Evolutionary conservation across 2,888 invertebrate species (phyloP).

Genomic region (Asteroscopus sphinx): DNA sequence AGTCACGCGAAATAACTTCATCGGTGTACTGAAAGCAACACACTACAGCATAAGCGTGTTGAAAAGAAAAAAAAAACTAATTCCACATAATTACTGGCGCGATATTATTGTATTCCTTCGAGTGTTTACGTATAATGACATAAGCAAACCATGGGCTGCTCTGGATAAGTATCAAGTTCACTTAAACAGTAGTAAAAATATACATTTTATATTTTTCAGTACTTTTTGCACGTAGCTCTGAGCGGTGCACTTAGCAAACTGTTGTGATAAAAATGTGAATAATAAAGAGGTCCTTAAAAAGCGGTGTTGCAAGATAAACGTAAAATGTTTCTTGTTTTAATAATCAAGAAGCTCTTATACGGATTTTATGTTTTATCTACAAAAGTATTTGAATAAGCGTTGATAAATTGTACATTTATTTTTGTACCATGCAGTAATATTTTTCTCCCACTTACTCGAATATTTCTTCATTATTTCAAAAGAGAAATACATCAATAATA

Average conservation of each 20-base stretch:
- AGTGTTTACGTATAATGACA: constrained; percentile 53
- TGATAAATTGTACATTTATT: too few relatives aligned
- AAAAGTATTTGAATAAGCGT: too few relatives aligned
- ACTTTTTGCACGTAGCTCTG: constrained; percentile 32
- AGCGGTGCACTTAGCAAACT: constrained; percentile 43
- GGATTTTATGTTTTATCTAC: too few relatives aligned
- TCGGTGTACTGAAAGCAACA: constrained; percentile 50
- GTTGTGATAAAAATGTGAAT: constrained; percentile 51
- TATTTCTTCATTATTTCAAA: too few relatives aligned
- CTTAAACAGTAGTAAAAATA: constrained; percentile 36
- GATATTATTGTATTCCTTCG: constrained; percentile 47
- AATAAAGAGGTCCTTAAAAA: constrained; percentile 39
- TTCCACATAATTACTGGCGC: constrained; percentile 48
- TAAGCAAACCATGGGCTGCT: constrained; percentile 34
- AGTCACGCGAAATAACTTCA: constrained; percentile 77
- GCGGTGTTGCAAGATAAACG: constrained; percentile 36
- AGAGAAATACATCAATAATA: too few relatives aligned
- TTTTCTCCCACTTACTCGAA: too few relatives aligned
- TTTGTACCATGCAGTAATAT: too few relatives aligned
- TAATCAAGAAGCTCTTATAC: neutral
- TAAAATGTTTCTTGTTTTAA: constrained; percentile 11
- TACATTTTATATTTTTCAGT: constrained; percentile 51
- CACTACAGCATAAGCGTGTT: constrained; percentile 31
- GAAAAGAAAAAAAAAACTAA: constrained; percentile 59
- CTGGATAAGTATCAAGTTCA: constrained; percentile 43